Evolutionary conservation across 2,113 vertebrate species (phyloP).

Genomic region (Microcebus lehilahytsara): DNA sequence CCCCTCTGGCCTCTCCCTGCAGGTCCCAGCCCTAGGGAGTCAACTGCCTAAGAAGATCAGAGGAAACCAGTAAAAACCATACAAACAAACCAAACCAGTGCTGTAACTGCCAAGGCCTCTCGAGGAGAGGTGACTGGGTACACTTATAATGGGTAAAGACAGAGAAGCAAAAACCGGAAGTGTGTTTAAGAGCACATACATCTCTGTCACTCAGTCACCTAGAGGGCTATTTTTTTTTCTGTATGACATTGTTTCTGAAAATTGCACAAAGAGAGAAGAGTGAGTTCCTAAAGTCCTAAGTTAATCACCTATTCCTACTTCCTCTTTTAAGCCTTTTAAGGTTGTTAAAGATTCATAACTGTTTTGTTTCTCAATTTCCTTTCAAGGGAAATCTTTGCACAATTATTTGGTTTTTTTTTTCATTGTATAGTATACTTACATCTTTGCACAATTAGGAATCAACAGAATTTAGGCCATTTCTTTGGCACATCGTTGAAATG

Average conservation of each 20-base stretch:
- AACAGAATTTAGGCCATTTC: neutral
- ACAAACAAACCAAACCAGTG: neutral
- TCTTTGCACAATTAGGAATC: neutral
- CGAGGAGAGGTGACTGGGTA: neutral
- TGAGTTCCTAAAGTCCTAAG: neutral
- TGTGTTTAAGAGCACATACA: too few species aligned
- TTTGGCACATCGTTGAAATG: neutral
- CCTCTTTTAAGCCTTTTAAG: neutral
- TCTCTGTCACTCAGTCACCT: neutral
- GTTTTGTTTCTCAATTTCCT: neutral
- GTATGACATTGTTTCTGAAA: neutral
- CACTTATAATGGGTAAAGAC: neutral
- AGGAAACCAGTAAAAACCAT: neutral
- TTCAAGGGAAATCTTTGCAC: neutral
- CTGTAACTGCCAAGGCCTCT: neutral
- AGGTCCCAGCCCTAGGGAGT: neutral
- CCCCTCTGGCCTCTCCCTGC: neutral
- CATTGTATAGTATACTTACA: too few species aligned
- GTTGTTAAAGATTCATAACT: neutral
- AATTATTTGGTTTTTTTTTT: neutral
- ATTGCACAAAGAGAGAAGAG: neutral
- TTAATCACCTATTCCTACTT: neutral
- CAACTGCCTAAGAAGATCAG: neutral
- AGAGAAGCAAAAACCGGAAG: neutral
- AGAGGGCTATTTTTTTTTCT: neutral